Evolutionary conservation across 2,113 vertebrate species (phyloP).

Genomic region (Phocoena sinus): DNA sequence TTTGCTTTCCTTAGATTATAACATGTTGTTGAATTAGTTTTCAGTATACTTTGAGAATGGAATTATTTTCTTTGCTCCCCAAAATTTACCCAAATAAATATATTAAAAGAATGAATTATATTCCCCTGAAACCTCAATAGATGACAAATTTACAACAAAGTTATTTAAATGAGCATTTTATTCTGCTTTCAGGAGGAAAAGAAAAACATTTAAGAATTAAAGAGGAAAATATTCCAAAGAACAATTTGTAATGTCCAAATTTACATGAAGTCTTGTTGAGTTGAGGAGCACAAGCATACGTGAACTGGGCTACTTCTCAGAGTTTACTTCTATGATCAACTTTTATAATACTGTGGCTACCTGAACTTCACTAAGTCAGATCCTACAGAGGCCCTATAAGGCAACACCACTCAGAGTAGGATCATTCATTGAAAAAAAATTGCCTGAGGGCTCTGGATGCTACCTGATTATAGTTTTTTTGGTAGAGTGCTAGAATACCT

Average conservation of each 20-base stretch:
- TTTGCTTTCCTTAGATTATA: neutral
- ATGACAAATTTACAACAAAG: neutral
- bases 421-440: neutral
- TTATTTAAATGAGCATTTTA: neutral
- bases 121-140: neutral
- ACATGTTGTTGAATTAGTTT: neutral
- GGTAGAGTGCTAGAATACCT: neutral
- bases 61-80: neutral
- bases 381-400: neutral
- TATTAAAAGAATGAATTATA: neutral
- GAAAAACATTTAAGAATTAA: neutral
- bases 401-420: neutral
- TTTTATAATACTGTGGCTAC: neutral
- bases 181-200: neutral
- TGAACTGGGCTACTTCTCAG: neutral
- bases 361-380: neutral
- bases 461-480: neutral
- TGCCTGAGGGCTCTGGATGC: neutral
- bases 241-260: neutral
- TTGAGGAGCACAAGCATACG: neutral
- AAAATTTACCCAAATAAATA: neutral
- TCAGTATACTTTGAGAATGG: neutral
- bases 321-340: neutral
- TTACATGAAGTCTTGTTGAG: neutral
- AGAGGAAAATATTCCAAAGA: neutral